Percentiles rank a stretch among this genome's conserved stretches.
Conservation (phyloP, 2,888 invertebrate genomes). For the Noctua comes region DNA sequence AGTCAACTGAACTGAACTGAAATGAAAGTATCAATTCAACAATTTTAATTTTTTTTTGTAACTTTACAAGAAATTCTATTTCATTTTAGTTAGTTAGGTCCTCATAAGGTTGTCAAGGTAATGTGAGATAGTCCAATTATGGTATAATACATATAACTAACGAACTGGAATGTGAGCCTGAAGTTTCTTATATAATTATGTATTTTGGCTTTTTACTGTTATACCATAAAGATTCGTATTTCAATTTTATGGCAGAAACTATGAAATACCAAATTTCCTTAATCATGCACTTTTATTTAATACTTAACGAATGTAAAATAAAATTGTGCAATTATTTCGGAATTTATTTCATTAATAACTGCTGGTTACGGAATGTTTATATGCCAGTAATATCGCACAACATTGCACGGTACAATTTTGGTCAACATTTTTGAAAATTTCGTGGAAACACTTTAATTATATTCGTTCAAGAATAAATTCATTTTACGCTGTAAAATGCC, state of each 20-base stretch:
- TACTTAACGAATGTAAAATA: not conserved
- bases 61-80: not conserved
- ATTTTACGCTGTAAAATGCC: not conserved
- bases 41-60: not conserved
- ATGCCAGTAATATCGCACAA: not conserved
- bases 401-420: not conserved
- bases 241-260: not conserved
- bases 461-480: not conserved
- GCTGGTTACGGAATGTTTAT: not conserved
- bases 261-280: not conserved
- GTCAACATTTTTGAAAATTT: not conserved
- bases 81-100: not conserved
- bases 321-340: not conserved
- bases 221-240: not conserved
- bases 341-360: not conserved
- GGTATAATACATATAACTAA: not conserved
- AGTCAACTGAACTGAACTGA: too few species aligned
- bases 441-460: not conserved
- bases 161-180: not conserved
- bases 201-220: not conserved
- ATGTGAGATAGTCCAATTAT: not conserved
- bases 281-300: not conserved
- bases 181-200: not conserved
- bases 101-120: not conserved
- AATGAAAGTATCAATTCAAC: too few species aligned